Percentiles rank a stretch among this genome's conserved stretches.
phyloP scores from a whole-genome alignment of 2,797 vertebrate species.

The Amphiprion clarkii region DNA sequence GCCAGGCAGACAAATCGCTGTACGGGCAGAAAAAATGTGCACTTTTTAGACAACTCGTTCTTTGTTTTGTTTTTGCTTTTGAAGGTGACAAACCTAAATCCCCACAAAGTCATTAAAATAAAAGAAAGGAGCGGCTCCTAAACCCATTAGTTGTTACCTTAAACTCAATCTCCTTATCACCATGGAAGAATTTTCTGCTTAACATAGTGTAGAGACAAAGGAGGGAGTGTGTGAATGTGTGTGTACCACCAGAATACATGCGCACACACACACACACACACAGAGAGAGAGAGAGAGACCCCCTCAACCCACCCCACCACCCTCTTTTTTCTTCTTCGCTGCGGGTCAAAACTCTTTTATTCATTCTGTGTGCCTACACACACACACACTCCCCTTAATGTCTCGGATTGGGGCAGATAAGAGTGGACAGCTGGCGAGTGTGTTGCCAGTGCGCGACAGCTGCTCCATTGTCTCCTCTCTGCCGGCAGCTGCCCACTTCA shows the following conservation, averaged over 20 bases:
- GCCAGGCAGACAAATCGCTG: constrained; percentile 96
- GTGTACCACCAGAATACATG: constrained; percentile 24
- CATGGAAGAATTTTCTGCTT: constrained; percentile 88
- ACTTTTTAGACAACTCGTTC: constrained; percentile 45
- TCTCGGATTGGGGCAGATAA: constrained; percentile 96
- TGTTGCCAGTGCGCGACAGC: constrained; percentile 98
- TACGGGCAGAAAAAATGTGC: constrained; percentile 22
- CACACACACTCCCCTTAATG: constrained; percentile 92
- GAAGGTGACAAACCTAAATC: constrained; percentile 52
- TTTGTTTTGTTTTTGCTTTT: constrained; percentile 29
- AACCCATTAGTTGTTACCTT: constrained; percentile 73
- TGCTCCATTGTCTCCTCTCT: constrained; percentile 98
- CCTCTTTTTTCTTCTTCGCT: constrained; percentile 86
- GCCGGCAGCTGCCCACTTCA: constrained; percentile 98
- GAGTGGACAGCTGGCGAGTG: constrained; percentile 99
- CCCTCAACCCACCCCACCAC: constrained; percentile 86
- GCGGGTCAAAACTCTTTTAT: constrained; percentile 96
- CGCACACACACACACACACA: constrained; percentile 20
- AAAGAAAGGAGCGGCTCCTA: constrained; percentile 30
- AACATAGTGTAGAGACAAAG: constrained; percentile 85
- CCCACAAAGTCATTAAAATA: constrained; percentile 71
- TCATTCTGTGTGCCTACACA: constrained; percentile 87
- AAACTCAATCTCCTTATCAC: constrained; percentile 83
- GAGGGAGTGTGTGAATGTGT: constrained; percentile 66
- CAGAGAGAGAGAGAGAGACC: constrained; percentile 6